These are phyloP conservation scores for Hybos culiciformis DNA, from an alignment of 2,888 invertebrate genomes.

Conservation along the genomic window DNA sequence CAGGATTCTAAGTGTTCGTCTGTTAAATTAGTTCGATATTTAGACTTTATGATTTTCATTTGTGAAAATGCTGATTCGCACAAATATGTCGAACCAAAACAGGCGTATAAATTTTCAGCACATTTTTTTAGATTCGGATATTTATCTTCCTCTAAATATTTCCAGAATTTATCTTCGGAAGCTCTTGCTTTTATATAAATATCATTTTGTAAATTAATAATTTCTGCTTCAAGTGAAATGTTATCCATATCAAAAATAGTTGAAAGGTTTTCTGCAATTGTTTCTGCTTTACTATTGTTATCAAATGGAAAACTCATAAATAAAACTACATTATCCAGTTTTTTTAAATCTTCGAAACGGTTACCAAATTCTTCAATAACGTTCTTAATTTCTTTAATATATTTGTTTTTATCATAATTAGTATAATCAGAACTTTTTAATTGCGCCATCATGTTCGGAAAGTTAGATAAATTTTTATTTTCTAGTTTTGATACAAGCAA, in stretches of 20 bases:
- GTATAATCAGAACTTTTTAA: constrained; percentile 1
- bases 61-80: too few species aligned
- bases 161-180: constrained; percentile 1
- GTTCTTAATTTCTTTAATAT: constrained; percentile 7
- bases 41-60: too few species aligned
- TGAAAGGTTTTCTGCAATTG: constrained; percentile 3
- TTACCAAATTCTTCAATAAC: constrained; percentile 9
- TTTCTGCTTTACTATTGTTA: constrained; percentile 8
- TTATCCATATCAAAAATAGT: constrained; percentile 1
- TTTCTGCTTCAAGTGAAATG: constrained; percentile 1
- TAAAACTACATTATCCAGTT: constrained; percentile 9
- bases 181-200: constrained; percentile 1
- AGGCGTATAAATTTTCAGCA: neutral
- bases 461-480: constrained; percentile 2
- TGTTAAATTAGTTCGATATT: too few species aligned
- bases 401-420: constrained; percentile 4
- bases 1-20: too few species aligned
- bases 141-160: constrained; percentile 7
- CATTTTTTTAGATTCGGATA: constrained; percentile 1
- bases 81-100: too few species aligned
- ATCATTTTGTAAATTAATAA: constrained; percentile 3
- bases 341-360: constrained; percentile 12
- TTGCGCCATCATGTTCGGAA: constrained; percentile 2
- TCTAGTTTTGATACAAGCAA: neutral
- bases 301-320: constrained; percentile 13